Base-by-base conservation (phyloP, 2,888 invertebrate species). In the Linnaemya tessellans region DNA sequence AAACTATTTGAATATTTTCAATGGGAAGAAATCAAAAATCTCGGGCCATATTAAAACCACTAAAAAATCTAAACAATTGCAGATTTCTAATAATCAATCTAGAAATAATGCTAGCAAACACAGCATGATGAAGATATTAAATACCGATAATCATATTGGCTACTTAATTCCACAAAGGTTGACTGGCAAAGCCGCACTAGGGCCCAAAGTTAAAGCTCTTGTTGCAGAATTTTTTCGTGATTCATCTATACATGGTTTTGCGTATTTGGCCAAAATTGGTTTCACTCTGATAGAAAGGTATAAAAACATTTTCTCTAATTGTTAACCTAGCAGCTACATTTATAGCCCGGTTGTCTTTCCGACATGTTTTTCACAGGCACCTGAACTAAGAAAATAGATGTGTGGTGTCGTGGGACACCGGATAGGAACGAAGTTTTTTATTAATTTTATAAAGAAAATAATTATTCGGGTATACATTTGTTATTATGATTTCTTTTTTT, bases 241-340 rank as follows among this genome's bases (percentile, higher is more conserved):
- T 78, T 91, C 91, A 18, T 92, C 92, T 67, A 91, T 92, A 86
- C 93, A 93, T 88, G 93, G 93, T 18, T 90, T 93, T 86, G 89
- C 89, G 77, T 92, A 92, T 90, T 90, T 93, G 86, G 91, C 91
- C 68, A 92, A 91, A 88, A 86, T 88, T 77, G 92, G 92, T 8
- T 87, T 92, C 58, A 92, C 89, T 87, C 88, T 92, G 46, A 83
- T 91, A 60, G 93, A 93, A 87, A 90, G 92, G 92, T 92, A 87
- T 30, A 30, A n/a, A n/a, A n/a, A n/a, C n/a, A n/a, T n/a, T n/a
- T n/a, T n/a, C n/a, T n/a, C n/a, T n/a, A n/a, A n/a, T n/a, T n/a
- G n/a, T n/a, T n/a, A n/a, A n/a, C n/a, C n/a, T n/a, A n/a, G n/a
- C n/a, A n/a, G n/a, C n/a, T n/a, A n/a, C n/a, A n/a, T n/a, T n/a